Conservation (phyloP, 2,113 vertebrate species). For the Caretta caretta region DNA sequence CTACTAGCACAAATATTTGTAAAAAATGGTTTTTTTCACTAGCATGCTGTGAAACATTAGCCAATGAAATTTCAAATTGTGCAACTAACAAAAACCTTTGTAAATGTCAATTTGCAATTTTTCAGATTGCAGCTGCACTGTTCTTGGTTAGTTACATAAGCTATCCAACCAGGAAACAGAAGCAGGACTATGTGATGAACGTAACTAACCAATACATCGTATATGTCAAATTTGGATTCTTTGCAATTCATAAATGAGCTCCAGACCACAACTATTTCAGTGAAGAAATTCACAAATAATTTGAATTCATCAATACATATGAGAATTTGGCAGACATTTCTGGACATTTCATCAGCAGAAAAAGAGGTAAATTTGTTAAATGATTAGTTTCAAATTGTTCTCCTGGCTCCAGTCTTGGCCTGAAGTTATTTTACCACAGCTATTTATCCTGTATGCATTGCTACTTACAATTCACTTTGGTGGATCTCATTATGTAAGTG, state of each 20-base stretch:
- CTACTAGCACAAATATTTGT: accelerated
- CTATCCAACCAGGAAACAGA: not conserved
- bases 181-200: accelerated
- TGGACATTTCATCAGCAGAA: not conserved
- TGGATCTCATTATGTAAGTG: conserved; percentile 18
- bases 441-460: conserved; percentile 12
- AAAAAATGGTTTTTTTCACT: accelerated
- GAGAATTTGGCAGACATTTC: not conserved
- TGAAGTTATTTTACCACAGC: conserved; percentile 47
- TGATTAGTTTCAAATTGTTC: not conserved
- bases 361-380: not conserved
- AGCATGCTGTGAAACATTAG: accelerated
- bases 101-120: accelerated
- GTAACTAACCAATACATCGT: too few relatives aligned
- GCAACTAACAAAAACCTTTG: accelerated
- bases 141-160: accelerated
- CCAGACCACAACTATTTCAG: not conserved
- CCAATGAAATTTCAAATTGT: not conserved
- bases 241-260: not conserved
- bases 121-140: too few relatives aligned
- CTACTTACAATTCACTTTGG: conserved; percentile 31
- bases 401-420: accelerated
- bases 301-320: not conserved
- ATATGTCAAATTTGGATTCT: not conserved
- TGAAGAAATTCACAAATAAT: not conserved